phyloP scores from a whole-genome alignment of 2,797 vertebrate genomes.

The Macrochelys suwanniensis region DNA sequence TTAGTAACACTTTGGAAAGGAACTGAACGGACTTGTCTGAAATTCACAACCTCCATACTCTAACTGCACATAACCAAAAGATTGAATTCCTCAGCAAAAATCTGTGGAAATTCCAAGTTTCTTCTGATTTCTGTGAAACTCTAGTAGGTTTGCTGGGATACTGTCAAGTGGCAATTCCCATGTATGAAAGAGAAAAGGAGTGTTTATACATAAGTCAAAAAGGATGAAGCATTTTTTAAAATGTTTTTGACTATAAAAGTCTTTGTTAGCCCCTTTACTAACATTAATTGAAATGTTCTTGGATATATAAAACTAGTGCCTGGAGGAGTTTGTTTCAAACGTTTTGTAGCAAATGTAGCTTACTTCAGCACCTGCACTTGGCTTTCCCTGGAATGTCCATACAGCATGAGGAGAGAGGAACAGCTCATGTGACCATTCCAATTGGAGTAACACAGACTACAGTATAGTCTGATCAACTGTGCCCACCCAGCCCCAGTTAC shows the following conservation, averaged over 20 bases:
- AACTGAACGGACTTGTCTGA: neutral
- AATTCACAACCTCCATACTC: neutral
- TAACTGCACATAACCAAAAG: neutral
- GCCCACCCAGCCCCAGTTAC: neutral
- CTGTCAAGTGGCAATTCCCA: neutral
- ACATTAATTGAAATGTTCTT: neutral
- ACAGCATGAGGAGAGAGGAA: neutral
- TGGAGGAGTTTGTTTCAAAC: neutral
- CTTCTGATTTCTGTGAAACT: neutral
- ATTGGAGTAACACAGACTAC: neutral
- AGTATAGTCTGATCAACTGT: neutral
- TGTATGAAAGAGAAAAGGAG: neutral
- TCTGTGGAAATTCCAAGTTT: accelerated
- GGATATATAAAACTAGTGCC: neutral
- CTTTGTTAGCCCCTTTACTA: neutral
- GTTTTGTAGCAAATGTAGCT: neutral
- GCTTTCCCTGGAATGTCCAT: neutral
- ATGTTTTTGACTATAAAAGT: neutral
- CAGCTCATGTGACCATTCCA: neutral
- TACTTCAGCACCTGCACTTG: neutral
- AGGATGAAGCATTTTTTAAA: neutral
- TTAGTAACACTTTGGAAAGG: neutral
- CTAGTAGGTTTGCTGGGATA: neutral
- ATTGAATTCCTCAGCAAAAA: accelerated
- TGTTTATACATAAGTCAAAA: accelerated